Conservation (phyloP, 2,888 invertebrate species). For the Tridacna gigas region DNA sequence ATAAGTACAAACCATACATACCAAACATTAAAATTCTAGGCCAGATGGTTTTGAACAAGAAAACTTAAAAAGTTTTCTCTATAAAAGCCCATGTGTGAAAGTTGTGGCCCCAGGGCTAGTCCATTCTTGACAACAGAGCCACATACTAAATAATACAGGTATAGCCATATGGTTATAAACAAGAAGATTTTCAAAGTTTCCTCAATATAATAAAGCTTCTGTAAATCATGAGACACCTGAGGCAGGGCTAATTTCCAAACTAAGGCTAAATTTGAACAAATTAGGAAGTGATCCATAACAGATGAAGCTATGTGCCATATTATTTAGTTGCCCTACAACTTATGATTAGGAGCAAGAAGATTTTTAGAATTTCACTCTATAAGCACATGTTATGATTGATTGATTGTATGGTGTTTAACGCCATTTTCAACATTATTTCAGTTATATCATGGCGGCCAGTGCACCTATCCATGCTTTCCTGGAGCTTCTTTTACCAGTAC, state of each 20-base stretch:
- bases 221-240: neutral
- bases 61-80: neutral
- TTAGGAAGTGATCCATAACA: too few species aligned
- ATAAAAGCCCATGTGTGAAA: neutral
- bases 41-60: neutral
- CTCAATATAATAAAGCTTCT: neutral
- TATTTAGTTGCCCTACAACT: too few species aligned
- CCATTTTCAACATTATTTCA: too few species aligned
- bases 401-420: too few species aligned
- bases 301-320: too few species aligned
- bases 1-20: too few species aligned
- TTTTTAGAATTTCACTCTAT: too few species aligned
- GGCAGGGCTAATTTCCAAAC: neutral
- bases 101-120: neutral
- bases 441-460: too few species aligned
- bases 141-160: neutral
- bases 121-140: neutral
- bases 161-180: neutral
- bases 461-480: too few species aligned
- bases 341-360: too few species aligned
- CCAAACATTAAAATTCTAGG: neutral
- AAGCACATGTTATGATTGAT: too few species aligned
- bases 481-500: too few species aligned
- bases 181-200: neutral
- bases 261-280: slow-evolving; percentile 23